Evolutionary conservation across 2,113 vertebrate species (phyloP), one percentile per base, ranked within the genome.

Genomic region (Mormyrus lacerda): DNA sequence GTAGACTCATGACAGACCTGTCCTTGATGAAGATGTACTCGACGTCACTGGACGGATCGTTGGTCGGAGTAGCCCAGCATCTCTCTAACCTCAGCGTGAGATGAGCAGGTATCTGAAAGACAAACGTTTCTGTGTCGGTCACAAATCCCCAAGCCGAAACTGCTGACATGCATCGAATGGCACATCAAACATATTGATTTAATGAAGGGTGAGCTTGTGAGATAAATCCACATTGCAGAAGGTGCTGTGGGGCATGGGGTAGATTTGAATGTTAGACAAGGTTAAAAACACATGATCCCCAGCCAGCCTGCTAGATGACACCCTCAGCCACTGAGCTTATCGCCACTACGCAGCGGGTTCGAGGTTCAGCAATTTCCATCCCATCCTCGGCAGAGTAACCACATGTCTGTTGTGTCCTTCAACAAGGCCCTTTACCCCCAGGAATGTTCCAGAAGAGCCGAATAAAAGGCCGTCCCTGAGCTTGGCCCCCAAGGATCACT

Each of bases 11-110:
- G 9, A 89, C 93, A 31, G 50, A 96, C 96, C 95, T 95, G 92
- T 96, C 94, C 55, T 90, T 87, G 91, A 96, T 96, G 94, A 96
- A 95, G 89, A 92, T 95, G 90, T 96, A 96, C 90, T 96, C 95
- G 51, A 96, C 94, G 51, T 96, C 95, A 89, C 94, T 95, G 92
- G 94, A 95, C 9, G 94, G 95, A 39, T 96, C 94, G 31, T 95
- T 95, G 91, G 90, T 95, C 5, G 96, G 93, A 3, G 94, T 96
- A 2, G 95, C 95, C 95, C 95, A 97, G 90, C 95, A 96, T 90
- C 95, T 95, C 91, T 96, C 95, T 79, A 94, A 90, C 61, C 90
- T 85, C 89, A 96, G 95, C 92, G 92, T 94, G 92, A 96, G 93
- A 91, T 96, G 89, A 89, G 93, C 95, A 13, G 93, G 94, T 89